Conservation (phyloP, 2,888 invertebrate species). For the Caenorhabditis virilis region DNA sequence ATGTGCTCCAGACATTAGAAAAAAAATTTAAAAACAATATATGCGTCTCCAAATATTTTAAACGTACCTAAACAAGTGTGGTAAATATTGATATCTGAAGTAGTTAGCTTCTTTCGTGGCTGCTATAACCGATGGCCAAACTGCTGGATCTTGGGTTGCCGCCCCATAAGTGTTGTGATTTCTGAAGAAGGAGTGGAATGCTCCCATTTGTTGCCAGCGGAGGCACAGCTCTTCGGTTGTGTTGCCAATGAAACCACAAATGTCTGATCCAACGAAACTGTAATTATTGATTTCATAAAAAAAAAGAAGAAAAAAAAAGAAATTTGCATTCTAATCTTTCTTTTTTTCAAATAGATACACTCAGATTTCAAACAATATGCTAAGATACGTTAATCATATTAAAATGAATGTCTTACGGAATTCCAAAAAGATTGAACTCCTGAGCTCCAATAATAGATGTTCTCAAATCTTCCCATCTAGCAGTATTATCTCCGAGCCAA, state of each 20-base stretch:
- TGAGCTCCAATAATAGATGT: constrained; percentile 56
- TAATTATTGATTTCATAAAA: too few species aligned
- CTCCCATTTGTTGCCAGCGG: constrained; percentile 73
- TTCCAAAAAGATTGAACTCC: constrained; percentile 54
- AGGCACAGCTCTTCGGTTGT: constrained; percentile 73
- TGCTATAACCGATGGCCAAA: constrained; percentile 62
- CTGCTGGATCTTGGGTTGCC: constrained; percentile 62
- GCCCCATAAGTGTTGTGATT: constrained; percentile 63
- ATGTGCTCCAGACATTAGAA: too few species aligned
- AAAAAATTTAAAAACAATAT: too few species aligned
- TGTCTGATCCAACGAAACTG: constrained; percentile 69
- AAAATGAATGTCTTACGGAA: too few species aligned
- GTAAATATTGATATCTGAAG: constrained; percentile 63
- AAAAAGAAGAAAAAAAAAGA: too few species aligned
- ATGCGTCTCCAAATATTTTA: too few species aligned
- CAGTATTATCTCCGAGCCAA: constrained; percentile 83
- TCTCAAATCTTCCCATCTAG: constrained; percentile 80
- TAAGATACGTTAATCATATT: neutral
- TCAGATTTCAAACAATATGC: too few species aligned
- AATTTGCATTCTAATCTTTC: too few species aligned
- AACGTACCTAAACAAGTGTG: too few species aligned
- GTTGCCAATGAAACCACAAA: constrained; percentile 71
- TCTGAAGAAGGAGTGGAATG: constrained; percentile 64
- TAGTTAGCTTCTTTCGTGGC: constrained; percentile 61
- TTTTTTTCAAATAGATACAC: too few species aligned